Base-by-base conservation (phyloP, 2,113 vertebrate species). In the Eretmochelys imbricata region DNA sequence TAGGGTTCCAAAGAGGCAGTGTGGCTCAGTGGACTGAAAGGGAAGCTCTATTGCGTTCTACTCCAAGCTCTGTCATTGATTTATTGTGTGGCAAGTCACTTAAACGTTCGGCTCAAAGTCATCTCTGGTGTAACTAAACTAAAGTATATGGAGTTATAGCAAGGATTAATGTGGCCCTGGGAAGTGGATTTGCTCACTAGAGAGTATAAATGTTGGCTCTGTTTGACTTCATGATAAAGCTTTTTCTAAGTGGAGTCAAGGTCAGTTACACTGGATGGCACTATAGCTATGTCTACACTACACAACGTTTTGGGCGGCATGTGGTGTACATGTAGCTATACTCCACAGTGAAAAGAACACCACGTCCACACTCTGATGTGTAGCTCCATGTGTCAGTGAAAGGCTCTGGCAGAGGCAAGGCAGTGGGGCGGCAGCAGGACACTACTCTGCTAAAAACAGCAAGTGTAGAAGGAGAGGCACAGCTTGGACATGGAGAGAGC, bases 191-290 rank as follows among this genome's bases (percentile, higher is more conserved):
- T 84, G 62, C 57, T 62, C 7, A 0, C 27, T 24, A 29, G 31
- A 29, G 53, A 84, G 24, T 3, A 8, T 5, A 22, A 46, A 0
- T 27, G 38, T 35, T 3, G 0, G 0, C 6, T 10, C 10, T 25
- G 11, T n/a, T 42, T 50, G 16, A 57, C 24, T 88, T 69, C 22
- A 38, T 55, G 11, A 50, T 16, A 4, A 6, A 57, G 24, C 57
- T 82, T 79, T 22, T 51, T 48, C 8, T 85, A 75, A 75, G 69
- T 42, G 22, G 22, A 42, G 38, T 85, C 27, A 14, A 48, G 3
- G 42, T 38, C n/a, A 82, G 20, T 59, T 3, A 85, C 29, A 22
- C 8, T 8, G 46, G 20, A 65, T 65, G 59, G 31, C 31, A 35
- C 59, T 65, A 65, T 35, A 31, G 59, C 31, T 65, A 65, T 14